Conservation (phyloP, 2,797 vertebrate species). For the Champsocephalus gunnari region DNA sequence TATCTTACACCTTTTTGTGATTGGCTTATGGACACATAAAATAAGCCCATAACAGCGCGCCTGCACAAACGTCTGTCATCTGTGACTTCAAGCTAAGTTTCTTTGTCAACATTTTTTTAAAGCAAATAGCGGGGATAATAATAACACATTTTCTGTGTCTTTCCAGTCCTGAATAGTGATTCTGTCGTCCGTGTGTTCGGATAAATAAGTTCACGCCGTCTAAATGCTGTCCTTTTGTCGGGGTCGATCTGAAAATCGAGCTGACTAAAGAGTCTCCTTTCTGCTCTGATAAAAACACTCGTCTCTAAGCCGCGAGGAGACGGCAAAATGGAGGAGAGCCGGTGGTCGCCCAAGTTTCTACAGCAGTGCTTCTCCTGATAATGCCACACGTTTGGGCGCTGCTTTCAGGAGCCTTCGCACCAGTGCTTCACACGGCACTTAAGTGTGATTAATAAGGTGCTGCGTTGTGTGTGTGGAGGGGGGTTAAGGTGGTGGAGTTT, state of each 20-base stretch:
- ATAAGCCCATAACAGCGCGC: slow-evolving; percentile 43
- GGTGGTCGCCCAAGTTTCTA: slow-evolving; percentile 74
- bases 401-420: slow-evolving; percentile 76
- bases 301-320: slow-evolving; percentile 64
- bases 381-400: slow-evolving; percentile 74
- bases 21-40: slow-evolving; percentile 25
- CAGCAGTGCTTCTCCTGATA: slow-evolving; percentile 77
- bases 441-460: slow-evolving; percentile 89
- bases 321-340: slow-evolving; percentile 66
- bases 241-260: slow-evolving; percentile 50
- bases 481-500: slow-evolving; percentile 67
- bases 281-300: slow-evolving; percentile 69
- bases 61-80: slow-evolving; percentile 12
- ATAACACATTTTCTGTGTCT: background rate
- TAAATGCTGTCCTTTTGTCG: slow-evolving; percentile 39
- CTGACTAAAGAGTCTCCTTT: slow-evolving; percentile 64
- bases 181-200: slow-evolving; percentile 26
- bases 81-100: slow-evolving; percentile 27
- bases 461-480: slow-evolving; percentile 53
- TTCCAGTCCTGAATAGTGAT: background rate
- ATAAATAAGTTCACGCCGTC: slow-evolving; percentile 23
- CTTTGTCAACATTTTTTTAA: slow-evolving; percentile 17
- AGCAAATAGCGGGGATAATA: background rate
- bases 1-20: slow-evolving; percentile 22
- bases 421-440: slow-evolving; percentile 84